Base-by-base conservation (phyloP, 2,797 vertebrate genomes). In the Poeciliopsis paucimaculata region DNA sequence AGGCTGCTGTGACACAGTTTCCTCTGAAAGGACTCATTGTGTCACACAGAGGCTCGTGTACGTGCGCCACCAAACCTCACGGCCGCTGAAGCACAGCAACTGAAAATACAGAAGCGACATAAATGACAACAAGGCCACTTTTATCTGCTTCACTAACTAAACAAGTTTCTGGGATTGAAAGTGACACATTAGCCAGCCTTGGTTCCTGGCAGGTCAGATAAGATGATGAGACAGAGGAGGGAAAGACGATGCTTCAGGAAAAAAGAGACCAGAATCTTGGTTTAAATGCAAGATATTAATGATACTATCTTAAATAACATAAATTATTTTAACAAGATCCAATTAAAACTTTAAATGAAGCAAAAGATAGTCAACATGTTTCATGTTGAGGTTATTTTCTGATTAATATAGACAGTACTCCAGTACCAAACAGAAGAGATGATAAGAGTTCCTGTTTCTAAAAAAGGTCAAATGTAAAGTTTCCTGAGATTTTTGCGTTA, bases 21-120 rank as follows among this genome's bases (percentile, higher is more conserved):
- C 4, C 26, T 76, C 76, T 95, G 91, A 95, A 93, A 93, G 84
- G 76, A 62, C 73, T 86, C 83, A 88, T 91, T 95, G 93, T 94
- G 81, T 78, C 75, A 64, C 79, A 92, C 89, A 93, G 90, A 94
- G 87, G 89, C 83, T 83, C 77, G 79, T 78, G 89, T 91, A 78
- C 93, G 80, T 23, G 62, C 64, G 78, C 77, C 84, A 79, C 74
- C 84, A 81, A 79, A 77, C 83, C 84, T 78, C 49, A 84, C 71
- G 85, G 76, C 81, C 84, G 77, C 78, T 84, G 84, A 80, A 70
- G 71, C 84, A 47, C 84, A 78, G 81, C 77, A 79, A 82, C 75
- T 36, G 72, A 34, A 31, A 85, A 90, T 72, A 73, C 77, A 77
- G 80, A 76, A 76, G 84, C 83, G 86, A 77, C 80, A 88, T 18